A percentile compares a stretch with the other conserved stretches of the same genome.
Conservation (phyloP, 2,113 vertebrate genomes). For the Pogona vitticeps region DNA sequence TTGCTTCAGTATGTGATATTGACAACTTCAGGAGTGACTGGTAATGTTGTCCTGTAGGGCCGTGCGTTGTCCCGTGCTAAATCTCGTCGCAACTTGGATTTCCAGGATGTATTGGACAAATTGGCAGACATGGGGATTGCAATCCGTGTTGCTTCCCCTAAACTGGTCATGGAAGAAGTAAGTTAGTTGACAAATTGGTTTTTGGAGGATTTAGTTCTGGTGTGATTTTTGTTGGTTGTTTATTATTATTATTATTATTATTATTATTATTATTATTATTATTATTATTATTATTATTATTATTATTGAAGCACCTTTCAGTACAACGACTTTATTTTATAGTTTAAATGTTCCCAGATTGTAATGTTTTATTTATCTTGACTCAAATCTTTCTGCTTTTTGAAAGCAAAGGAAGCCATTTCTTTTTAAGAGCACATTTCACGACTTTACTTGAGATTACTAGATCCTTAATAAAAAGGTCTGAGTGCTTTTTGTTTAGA, state of each 20-base stretch:
- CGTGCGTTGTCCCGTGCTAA: conserved; percentile 95
- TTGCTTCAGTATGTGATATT: neutral
- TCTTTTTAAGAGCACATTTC: neutral
- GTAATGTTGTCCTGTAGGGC: conserved; percentile 78
- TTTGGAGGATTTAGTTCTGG: neutral
- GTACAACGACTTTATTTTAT: too few species aligned
- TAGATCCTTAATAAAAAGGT: neutral
- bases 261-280: too few species aligned
- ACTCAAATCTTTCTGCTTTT: neutral
- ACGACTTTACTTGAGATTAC: neutral
- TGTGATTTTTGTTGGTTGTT: neutral
- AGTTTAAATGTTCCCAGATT: too few species aligned
- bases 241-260: too few species aligned
- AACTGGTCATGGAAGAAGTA: conserved; percentile 99
- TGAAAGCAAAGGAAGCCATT: neutral
- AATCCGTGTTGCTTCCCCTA: conserved; percentile 96
- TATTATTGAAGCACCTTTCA: too few species aligned
- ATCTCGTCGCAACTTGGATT: conserved; percentile 95
- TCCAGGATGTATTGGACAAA: conserved; percentile 97
- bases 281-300: too few species aligned
- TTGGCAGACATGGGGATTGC: conserved; percentile 96
- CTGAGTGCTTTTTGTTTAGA: neutral
- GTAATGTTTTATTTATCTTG: neutral
- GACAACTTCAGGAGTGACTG: neutral
- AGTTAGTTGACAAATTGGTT: conserved; percentile 39